Percentiles rank a stretch among this genome's conserved stretches.
Conservation (phyloP, 2,113 vertebrate species). For the Ancistrus triradiatus region DNA sequence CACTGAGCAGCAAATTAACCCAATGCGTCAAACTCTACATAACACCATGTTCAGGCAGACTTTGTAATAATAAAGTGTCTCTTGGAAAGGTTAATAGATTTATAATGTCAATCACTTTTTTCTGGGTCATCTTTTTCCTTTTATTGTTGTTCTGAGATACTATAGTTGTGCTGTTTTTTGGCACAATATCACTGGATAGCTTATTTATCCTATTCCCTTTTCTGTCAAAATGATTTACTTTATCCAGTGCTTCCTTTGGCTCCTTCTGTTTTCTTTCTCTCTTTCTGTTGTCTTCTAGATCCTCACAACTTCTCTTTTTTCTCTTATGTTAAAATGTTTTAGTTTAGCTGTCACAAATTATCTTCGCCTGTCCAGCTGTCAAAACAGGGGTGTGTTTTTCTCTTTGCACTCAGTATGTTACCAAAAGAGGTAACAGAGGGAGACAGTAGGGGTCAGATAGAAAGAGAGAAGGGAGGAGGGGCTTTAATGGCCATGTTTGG, state of each 20-base stretch:
- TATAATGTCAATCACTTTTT: slow-evolving; percentile 39
- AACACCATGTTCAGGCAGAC: slow-evolving; percentile 68
- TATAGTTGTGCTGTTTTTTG: no score
- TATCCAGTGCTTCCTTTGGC: background rate
- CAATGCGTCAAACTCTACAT: slow-evolving; percentile 77
- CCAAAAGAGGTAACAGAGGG: slow-evolving; percentile 63
- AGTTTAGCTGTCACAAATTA: slow-evolving; percentile 91
- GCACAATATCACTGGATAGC: no score
- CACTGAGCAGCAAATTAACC: slow-evolving; percentile 77
- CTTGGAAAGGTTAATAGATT: no score
- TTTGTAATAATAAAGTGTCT: slow-evolving; percentile 45
- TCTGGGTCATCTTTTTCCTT: slow-evolving; percentile 45
- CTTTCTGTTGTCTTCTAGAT: slow-evolving; percentile 29
- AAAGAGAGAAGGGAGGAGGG: slow-evolving; percentile 64
- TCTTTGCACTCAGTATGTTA: slow-evolving; percentile 95
- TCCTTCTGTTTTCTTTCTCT: slow-evolving; percentile 19
- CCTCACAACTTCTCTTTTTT: slow-evolving; percentile 47
- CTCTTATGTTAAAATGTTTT: slow-evolving; percentile 78
- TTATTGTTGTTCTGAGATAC: no score
- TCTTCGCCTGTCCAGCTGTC: slow-evolving; percentile 97
- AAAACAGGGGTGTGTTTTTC: slow-evolving; percentile 99
- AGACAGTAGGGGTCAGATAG: background rate
- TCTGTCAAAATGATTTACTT: slow-evolving; percentile 5
- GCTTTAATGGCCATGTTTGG: slow-evolving; percentile 98
- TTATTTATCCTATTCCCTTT: slow-evolving; percentile 16